Conservation (phyloP, 2,797 vertebrate species). For the Chiroxiphia lanceolata region DNA sequence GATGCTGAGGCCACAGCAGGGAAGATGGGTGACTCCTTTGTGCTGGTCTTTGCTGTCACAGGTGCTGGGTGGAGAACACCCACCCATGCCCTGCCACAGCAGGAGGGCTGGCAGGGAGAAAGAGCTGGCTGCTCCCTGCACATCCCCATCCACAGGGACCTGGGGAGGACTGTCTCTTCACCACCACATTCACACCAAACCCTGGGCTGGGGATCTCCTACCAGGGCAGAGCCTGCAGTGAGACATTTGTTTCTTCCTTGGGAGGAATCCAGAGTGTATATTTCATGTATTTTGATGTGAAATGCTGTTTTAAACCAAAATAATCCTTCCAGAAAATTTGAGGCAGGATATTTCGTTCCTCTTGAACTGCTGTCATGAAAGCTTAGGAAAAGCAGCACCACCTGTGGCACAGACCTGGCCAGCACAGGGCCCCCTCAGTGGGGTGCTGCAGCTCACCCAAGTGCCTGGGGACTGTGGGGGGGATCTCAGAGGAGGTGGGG, state of each 20-base stretch:
- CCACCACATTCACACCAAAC: not conserved
- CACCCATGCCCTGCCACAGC: too few relatives aligned
- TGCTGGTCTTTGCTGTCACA: not conserved
- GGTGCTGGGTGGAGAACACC: not conserved
- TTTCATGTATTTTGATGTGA: not conserved
- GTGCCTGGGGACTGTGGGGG: not conserved
- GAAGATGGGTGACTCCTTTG: not conserved
- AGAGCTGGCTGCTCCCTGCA: not conserved
- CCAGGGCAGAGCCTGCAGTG: not conserved
- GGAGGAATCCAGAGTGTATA: not conserved
- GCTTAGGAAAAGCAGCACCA: not conserved
- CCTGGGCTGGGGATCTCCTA: not conserved
- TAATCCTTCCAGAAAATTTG: not conserved
- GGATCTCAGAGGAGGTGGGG: not conserved
- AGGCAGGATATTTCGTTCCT: not conserved
- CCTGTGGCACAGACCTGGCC: not conserved
- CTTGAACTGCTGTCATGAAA: not conserved
- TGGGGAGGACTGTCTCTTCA: not conserved
- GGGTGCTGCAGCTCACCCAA: not conserved
- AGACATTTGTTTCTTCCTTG: not conserved
- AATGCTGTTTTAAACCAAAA: not conserved
- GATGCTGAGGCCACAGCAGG: not conserved
- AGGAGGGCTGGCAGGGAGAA: not conserved
- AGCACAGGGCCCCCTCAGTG: too few relatives aligned
- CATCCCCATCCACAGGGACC: not conserved